A percentile compares a stretch with the other conserved stretches of the same genome.
Evolutionary conservation across 2,797 vertebrate species (phyloP).

Genomic region (Pampus argenteus): DNA sequence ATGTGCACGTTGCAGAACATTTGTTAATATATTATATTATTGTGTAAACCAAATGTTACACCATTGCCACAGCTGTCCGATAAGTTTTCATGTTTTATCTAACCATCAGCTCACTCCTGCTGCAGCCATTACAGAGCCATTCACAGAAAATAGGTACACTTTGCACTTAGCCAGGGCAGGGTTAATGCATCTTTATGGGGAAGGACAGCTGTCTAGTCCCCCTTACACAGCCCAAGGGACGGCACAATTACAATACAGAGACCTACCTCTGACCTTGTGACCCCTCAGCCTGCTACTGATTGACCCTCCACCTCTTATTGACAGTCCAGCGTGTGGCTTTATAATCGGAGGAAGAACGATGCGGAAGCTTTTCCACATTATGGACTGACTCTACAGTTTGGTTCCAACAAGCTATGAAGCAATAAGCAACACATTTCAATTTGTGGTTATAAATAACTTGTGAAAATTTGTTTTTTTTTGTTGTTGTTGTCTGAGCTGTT

Average conservation of each 20-base stretch:
- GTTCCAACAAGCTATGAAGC: not conserved
- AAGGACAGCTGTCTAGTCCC: conserved; percentile 71
- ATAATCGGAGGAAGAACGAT: conserved; percentile 19
- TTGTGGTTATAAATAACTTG: not conserved
- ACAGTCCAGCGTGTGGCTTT: conserved; percentile 47
- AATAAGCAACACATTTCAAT: not conserved
- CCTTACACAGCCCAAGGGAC: conserved; percentile 73
- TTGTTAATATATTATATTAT: not conserved
- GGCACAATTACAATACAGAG: conserved; percentile 67
- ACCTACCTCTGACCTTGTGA: conserved; percentile 67
- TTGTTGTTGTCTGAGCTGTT: not conserved
- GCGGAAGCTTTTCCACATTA: not conserved
- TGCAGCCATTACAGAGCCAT: too few species aligned
- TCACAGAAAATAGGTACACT: conserved; percentile 30
- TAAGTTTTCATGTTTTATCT: conserved; percentile 5
- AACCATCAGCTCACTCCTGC: not conserved
- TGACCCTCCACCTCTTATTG: conserved; percentile 66
- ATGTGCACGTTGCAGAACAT: not conserved
- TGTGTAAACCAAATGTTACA: not conserved
- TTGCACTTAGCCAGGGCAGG: conserved; percentile 48
- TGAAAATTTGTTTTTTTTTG: too few species aligned
- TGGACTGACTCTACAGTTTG: not conserved
- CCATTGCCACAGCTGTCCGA: conserved; percentile 8
- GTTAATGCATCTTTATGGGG: conserved; percentile 69
- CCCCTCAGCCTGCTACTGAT: conserved; percentile 66